Evolutionary conservation across 2,797 vertebrate genomes (phyloP), one percentile per base, ranked within the genome.

Genomic region (Eulemur mongoz): DNA sequence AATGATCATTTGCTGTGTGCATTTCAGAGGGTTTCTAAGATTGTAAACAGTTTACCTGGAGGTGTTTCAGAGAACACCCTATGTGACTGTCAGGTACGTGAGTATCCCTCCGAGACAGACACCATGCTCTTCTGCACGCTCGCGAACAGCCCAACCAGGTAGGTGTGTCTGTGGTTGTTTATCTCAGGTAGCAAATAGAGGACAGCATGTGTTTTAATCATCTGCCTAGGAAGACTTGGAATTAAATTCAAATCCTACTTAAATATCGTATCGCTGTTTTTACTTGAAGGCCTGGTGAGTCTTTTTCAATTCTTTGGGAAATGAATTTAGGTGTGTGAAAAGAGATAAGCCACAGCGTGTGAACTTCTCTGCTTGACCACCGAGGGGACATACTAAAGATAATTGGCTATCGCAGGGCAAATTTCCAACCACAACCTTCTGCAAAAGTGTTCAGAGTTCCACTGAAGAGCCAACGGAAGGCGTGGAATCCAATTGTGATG

Each of bases 241-340:
- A 95, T 95, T 95, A 86, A 86, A 91, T 91, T 91, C 57, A 93
- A 96, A 94, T 96, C 93, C 91, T 72, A 50, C 85, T 94, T 79
- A 95, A 97, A 82, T 1, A 87, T 23, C 15, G 14, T 50, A 15
- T 89, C n/a, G 7, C 52, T 61, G 30, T 85, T 88, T 93, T 85
- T 85, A 94, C 86, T 69, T 81, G 52, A 92, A 95, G 40, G 78
- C 81, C 52, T 35, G 20, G 81, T 11, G 76, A 82, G 63, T 85
- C 65, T 93, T 84, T 85, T 45, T 61, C 76, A 91, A 4, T 63
- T 92, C 59, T 93, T 92, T 0, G 3, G 75, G 38, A 94, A 96
- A 78, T 59, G 65, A 93, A 83, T 84, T 87, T 89, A 84, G 85
- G 89, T 89, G 92, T 94, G 87, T 90, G 82, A 86, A 96, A 63